Base-by-base conservation (phyloP, 2,797 vertebrate species). In the Scomberomorus guttatus region DNA sequence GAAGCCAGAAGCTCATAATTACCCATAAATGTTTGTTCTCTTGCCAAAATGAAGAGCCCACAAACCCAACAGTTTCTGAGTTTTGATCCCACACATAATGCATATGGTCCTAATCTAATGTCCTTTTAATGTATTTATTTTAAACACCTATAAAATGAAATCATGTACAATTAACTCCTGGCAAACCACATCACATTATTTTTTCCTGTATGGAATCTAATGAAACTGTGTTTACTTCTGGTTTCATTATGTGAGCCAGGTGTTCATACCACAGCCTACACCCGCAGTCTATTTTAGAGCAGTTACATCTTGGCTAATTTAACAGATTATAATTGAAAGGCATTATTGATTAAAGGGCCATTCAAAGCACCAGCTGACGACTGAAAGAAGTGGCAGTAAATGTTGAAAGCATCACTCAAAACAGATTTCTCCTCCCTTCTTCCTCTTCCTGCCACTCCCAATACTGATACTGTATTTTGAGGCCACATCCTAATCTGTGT, bases 51-150 rank as follows among this genome's bases (percentile, higher is more conserved):
- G 48, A 9, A 63, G 8, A 80, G 34, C 58, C 79, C 74, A 86
- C 66, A 81, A 78, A 75, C 52, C 27, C n/a, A 72, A 63, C 44
- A 73, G 24, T 72, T 65, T 34, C 32, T 2, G 32, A 51, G 32
- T 58, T 61, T 77, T 65, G 37, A 6, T 72, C 60, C 15, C 4
- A 67, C 27, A 75, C 39, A 56, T 34, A 14, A 75, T 71, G 20
- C 56, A 89, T 78, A 64, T 14, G 72, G 87, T 69, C 76, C 77
- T 87, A 78, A 86, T 80, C 72, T 60, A 60, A 51, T 51, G 44
- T n/a, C 48, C 61, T 20, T 72, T 76, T 72, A 64, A 75, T n/a
- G 44, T 8, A 54, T 59, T 71, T 73, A 67, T 85, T 81, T 65
- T 67, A 68, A 74, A 32, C 50, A 63, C 29, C 59, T 56, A 79